phyloP scores from a whole-genome alignment of 2,888 invertebrate genomes.

The Anthophora plumipes region DNA sequence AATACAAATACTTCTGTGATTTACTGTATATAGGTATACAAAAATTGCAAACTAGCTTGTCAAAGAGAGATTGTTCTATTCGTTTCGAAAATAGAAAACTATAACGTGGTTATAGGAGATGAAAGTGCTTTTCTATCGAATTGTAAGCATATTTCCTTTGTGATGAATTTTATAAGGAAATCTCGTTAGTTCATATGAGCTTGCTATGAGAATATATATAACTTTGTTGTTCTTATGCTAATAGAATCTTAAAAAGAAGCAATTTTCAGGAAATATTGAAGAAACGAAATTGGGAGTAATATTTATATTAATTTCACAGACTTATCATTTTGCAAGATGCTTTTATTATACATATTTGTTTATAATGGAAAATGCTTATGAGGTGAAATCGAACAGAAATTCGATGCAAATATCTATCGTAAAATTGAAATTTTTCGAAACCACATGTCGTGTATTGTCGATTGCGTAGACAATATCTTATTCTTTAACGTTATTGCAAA shows the following conservation, averaged over 20 bases:
- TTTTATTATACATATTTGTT: too few species aligned
- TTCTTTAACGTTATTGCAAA: not conserved
- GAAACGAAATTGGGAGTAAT: not conserved
- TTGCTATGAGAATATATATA: conserved; percentile 12
- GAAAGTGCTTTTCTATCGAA: not conserved
- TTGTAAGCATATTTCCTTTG: not conserved
- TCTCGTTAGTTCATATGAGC: conserved; percentile 9
- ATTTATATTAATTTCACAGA: not conserved
- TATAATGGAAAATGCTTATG: too few species aligned
- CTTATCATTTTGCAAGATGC: not conserved
- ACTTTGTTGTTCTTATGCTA: not conserved
- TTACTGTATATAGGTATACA: not conserved
- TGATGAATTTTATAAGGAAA: not conserved
- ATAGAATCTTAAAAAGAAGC: not conserved
- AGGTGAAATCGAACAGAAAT: not conserved
- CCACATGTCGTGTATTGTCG: not conserved
- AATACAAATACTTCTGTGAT: too few species aligned
- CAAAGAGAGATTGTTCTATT: not conserved
- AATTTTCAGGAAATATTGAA: not conserved
- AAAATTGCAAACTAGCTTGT: not conserved
- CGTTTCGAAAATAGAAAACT: not conserved
- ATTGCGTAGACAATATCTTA: not conserved
- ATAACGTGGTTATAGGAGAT: not conserved
- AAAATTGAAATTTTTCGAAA: not conserved
- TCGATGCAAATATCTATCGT: not conserved